Conservation (phyloP, 2,113 vertebrate genomes). For the Acanthochromis polyacanthus region DNA sequence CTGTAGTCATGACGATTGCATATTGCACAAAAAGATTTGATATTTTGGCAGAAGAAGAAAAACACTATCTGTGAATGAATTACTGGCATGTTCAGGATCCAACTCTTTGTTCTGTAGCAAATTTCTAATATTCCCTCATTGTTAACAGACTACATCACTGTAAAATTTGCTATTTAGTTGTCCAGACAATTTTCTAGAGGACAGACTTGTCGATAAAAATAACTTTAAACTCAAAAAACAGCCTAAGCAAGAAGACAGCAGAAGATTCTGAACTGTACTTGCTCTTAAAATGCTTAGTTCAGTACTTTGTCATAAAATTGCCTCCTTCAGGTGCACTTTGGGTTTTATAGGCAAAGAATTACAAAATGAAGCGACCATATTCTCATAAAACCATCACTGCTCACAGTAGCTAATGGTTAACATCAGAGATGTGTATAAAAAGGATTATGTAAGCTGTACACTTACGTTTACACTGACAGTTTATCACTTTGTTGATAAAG, state of each 20-base stretch:
- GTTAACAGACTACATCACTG: too few species aligned
- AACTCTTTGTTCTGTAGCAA: too few species aligned
- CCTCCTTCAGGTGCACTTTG: conserved; percentile 7
- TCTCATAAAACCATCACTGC: conserved; percentile 48
- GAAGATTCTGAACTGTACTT: conserved; percentile 13
- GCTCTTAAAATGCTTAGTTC: not conserved
- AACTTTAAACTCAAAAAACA: not conserved
- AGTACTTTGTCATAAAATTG: not conserved
- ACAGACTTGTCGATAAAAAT: too few species aligned
- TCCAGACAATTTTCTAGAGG: too few species aligned
- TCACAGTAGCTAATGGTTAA: conserved; percentile 52
- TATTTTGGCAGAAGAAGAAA: too few species aligned
- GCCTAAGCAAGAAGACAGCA: not conserved
- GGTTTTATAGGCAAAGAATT: conserved; percentile 9
- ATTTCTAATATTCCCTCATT: too few species aligned
- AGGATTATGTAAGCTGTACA: not conserved
- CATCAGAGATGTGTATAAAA: not conserved
- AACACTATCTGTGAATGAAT: too few species aligned
- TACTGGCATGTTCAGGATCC: too few species aligned
- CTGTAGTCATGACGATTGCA: too few species aligned
- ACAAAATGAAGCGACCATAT: conserved; percentile 10
- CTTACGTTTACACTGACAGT: not conserved
- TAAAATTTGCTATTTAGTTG: too few species aligned
- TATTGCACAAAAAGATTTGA: too few species aligned
- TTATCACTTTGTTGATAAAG: not conserved